Base-by-base conservation (phyloP, 2,797 vertebrate genomes). In the Columba guinea region DNA sequence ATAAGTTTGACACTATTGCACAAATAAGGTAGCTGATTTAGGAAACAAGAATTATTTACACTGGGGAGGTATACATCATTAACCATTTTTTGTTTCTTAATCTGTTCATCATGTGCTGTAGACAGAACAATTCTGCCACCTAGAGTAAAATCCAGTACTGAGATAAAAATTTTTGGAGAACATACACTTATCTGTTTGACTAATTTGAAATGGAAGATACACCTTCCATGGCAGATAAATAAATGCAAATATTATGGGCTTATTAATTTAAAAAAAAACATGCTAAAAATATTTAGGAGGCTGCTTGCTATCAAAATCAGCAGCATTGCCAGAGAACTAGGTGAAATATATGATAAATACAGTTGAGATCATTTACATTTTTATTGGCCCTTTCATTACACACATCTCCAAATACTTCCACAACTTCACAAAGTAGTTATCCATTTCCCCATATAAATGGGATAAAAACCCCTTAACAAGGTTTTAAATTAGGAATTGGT, bases 81-180 rank as follows among this genome's bases (percentile, higher is more conserved):
- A 97, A 96, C 95, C 51, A 92, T 94, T 95, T 96, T 95, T 80
- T 96, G 64, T 83, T 96, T 67, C 83, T 55, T 44, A 67, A 86
- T 71, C 46, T 65, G 30, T 3, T 82, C 39, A 64, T 68, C 32
- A 8, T 46, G 18, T 17, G 67, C 52, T 53, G n/a, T 49, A 73
- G 21, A 39, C 16, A 35, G 91, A 96, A 30, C 96, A 96, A 97
- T 94, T 92, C 92, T 98, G 97, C 95, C 97, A 97, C 96, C 98
- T 97, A 97, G 85, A 85, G 97, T 92, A 89, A 89, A 53, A 32
- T 3, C 7, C 22, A 65, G 14, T 41, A 75, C 22, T 10, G 63
- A 83, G 60, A 59, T 5, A 48, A 41, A 88, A 73, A 70, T 9
- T 69, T 84, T 58, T 51, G 4, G 44, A 76, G 51, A 95, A 37